Evolutionary conservation across 2,797 vertebrate species (phyloP).

Genomic region (Hapalemur alaotrensis): DNA sequence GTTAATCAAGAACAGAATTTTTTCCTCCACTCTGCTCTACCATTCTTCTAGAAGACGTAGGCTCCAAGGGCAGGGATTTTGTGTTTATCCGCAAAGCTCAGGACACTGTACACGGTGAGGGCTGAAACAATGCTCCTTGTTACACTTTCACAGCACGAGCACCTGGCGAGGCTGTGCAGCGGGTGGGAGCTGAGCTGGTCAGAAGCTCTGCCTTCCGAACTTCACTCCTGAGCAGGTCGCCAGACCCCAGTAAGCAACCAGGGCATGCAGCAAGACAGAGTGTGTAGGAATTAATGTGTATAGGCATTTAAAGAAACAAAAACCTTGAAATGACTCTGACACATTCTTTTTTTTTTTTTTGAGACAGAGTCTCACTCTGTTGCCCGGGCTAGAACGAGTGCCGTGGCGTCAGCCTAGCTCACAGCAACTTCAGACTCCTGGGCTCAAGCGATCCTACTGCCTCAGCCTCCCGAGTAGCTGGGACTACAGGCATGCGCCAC

Average conservation of each 20-base stretch:
- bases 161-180: neutral
- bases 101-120: accelerated
- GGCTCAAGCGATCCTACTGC: too few relatives aligned
- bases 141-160: neutral
- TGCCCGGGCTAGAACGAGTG: too few relatives aligned
- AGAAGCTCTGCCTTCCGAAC: neutral
- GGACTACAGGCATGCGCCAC: too few relatives aligned
- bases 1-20: neutral
- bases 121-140: accelerated
- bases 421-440: too few relatives aligned
- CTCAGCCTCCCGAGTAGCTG: too few relatives aligned
- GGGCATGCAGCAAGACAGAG: neutral
- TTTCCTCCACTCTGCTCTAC: neutral
- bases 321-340: neutral
- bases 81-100: neutral
- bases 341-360: neutral
- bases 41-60: neutral
- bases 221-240: neutral
- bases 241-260: neutral
- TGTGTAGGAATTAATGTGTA: neutral
- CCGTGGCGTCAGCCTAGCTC: too few relatives aligned
- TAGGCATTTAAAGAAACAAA: neutral
- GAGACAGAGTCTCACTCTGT: too few relatives aligned
- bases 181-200: neutral
- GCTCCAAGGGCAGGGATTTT: neutral